phyloP scores from a whole-genome alignment of 2,797 vertebrate genomes.

The Cynodonichthys magdalenae region DNA sequence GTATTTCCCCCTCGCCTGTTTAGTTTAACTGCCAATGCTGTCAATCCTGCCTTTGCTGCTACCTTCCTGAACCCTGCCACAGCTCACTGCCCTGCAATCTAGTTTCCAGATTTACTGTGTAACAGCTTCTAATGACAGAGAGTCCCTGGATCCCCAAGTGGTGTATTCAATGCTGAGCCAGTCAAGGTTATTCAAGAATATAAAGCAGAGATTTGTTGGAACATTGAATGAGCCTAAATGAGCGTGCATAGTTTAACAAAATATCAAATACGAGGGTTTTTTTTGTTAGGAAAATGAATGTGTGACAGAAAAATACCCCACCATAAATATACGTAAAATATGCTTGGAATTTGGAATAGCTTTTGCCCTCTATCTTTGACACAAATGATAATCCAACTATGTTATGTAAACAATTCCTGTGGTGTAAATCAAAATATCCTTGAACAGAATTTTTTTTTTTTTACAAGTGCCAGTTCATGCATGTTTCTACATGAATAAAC shows the following conservation, averaged over 20 bases:
- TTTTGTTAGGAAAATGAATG: conserved; percentile 5
- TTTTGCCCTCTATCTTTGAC: not conserved
- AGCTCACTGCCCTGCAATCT: conserved; percentile 77
- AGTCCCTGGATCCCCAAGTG: conserved; percentile 70
- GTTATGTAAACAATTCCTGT: too few relatives aligned
- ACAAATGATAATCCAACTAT: too few relatives aligned
- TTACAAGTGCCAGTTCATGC: not conserved
- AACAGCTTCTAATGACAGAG: conserved; percentile 75
- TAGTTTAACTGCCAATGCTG: conserved; percentile 69
- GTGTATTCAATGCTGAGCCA: conserved; percentile 57
- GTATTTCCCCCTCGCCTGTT: conserved; percentile 74
- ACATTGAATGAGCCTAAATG: conserved; percentile 57
- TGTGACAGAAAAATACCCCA: conserved; percentile 11
- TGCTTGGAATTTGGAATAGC: not conserved
- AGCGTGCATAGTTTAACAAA: conserved; percentile 40
- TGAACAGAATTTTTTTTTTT: not conserved
- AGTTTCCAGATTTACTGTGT: conserved; percentile 77
- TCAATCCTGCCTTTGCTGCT: conserved; percentile 60
- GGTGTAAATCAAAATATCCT: not conserved
- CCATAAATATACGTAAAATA: not conserved
- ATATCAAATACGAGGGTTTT: conserved; percentile 15
- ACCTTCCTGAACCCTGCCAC: conserved; percentile 67
- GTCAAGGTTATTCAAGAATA: conserved; percentile 76
- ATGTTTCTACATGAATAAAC: conserved; percentile 1
- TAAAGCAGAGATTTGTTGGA: conserved; percentile 67